Percentiles rank a stretch among this genome's conserved stretches.
These are phyloP conservation scores for Lacerta agilis DNA, from an alignment of 2,797 vertebrate species.

Conservation along the genomic window DNA sequence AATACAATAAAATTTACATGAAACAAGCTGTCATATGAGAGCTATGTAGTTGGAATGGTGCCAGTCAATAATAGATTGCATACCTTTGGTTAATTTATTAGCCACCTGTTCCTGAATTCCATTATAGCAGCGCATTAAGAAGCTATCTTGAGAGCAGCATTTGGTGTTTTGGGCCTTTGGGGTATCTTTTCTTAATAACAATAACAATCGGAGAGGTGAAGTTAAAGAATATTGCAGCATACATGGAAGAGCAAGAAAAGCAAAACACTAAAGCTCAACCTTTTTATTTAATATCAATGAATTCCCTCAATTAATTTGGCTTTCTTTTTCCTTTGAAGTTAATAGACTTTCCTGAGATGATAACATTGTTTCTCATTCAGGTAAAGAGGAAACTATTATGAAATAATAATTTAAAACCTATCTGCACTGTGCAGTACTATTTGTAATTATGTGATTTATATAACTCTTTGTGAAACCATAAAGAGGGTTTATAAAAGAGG, in stretches of 20 bases:
- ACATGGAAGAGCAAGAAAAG: neutral
- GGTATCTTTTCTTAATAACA: conserved; percentile 50
- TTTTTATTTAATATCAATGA: conserved; percentile 26
- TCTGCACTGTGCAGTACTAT: conserved; percentile 2
- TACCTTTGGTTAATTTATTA: conserved; percentile 77
- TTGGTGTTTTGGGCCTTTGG: conserved; percentile 49
- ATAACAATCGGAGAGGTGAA: conserved; percentile 44
- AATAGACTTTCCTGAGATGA: neutral
- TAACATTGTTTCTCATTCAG: conserved; percentile 22
- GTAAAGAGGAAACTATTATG: conserved; percentile 47
- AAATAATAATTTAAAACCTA: conserved; percentile 31
- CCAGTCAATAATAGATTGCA: conserved; percentile 72
- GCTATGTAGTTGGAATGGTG: conserved; percentile 49
- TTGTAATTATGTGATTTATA: conserved; percentile 11
- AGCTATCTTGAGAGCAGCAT: conserved; percentile 48
- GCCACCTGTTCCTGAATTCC: conserved; percentile 70
- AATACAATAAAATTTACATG: conserved; percentile 64
- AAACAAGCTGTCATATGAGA: conserved; percentile 64
- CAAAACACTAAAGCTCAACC: neutral
- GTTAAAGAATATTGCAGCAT: conserved; percentile 18
- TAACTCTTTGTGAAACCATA: neutral
- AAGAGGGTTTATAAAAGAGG: neutral
- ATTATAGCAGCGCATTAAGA: conserved; percentile 67
- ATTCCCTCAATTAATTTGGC: conserved; percentile 17
- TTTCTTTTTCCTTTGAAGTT: conserved; percentile 11